Evolutionary conservation across 2,888 invertebrate species (phyloP).

Genomic region (Drosophila cyrtoloma): DNA sequence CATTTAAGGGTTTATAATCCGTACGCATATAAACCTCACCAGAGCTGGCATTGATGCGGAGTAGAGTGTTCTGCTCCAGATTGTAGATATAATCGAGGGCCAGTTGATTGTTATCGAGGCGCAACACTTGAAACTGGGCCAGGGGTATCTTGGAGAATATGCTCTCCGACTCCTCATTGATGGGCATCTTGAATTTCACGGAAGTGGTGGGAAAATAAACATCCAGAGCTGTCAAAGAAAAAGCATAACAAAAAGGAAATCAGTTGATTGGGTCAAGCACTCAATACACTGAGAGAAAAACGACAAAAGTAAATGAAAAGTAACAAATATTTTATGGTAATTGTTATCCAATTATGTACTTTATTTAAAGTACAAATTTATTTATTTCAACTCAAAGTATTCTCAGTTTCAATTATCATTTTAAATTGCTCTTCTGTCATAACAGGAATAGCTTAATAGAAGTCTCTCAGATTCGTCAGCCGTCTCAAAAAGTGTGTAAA

Average conservation of each 20-base stretch:
- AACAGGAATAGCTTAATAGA: neutral
- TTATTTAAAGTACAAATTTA: neutral
- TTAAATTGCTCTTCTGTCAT: neutral
- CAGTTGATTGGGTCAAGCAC: conserved; percentile 4
- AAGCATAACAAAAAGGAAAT: conserved; percentile 6
- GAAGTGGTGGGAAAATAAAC: conserved; percentile 84
- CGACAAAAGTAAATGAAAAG: neutral
- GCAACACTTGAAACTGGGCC: conserved; percentile 83
- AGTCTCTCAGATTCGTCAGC: neutral
- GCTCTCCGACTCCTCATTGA: conserved; percentile 83
- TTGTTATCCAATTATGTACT: neutral
- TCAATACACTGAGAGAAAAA: neutral
- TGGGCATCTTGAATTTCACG: conserved; percentile 83
- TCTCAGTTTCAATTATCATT: neutral
- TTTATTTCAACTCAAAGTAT: neutral
- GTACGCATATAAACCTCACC: conserved; percentile 83
- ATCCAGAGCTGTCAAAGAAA: conserved; percentile 75
- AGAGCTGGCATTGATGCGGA: conserved; percentile 80
- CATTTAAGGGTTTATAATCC: conserved; percentile 73
- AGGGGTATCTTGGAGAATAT: conserved; percentile 84
- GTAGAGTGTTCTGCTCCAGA: conserved; percentile 75
- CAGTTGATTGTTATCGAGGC: conserved; percentile 69
- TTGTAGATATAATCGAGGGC: conserved; percentile 81
- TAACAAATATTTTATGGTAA: neutral
- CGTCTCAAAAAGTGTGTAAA: neutral